These are phyloP conservation scores for Lasius fuliginosus DNA, from an alignment of 2,888 invertebrate species.

Conservation along the genomic window DNA sequence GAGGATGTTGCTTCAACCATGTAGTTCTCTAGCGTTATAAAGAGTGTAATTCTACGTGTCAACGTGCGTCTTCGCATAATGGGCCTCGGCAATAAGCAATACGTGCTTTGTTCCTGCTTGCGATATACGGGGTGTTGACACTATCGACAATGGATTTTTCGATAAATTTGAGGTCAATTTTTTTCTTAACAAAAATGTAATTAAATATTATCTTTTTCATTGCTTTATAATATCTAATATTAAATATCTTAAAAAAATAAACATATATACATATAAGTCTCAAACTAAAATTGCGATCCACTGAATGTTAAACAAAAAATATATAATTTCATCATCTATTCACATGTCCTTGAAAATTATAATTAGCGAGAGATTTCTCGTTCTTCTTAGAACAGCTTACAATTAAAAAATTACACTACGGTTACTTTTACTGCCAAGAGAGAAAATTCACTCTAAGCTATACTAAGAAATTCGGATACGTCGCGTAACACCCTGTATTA, in stretches of 20 bases:
- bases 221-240: neutral
- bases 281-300: neutral
- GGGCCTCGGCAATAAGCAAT: slow-evolving; percentile 43
- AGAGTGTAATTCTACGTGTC: slow-evolving; percentile 18
- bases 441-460: neutral
- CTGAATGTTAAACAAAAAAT: neutral
- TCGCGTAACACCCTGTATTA: neutral
- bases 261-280: too few relatives aligned
- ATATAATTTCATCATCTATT: neutral
- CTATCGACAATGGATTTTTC: neutral
- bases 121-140: neutral
- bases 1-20: neutral
- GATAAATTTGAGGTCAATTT: neutral
- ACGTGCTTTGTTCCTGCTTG: slow-evolving; percentile 50
- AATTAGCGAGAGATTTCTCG: neutral
- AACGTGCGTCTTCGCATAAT: slow-evolving; percentile 8
- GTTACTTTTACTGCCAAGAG: neutral
- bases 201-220: neutral
- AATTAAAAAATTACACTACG: neutral
- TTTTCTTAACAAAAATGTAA: neutral
- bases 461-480: neutral
- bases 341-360: neutral
- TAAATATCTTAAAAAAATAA: neutral
- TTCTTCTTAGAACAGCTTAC: neutral
- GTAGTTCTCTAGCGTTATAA: neutral